Evolutionary conservation across 2,113 vertebrate species (phyloP).

Genomic region (Deroptyus accipitrinus): DNA sequence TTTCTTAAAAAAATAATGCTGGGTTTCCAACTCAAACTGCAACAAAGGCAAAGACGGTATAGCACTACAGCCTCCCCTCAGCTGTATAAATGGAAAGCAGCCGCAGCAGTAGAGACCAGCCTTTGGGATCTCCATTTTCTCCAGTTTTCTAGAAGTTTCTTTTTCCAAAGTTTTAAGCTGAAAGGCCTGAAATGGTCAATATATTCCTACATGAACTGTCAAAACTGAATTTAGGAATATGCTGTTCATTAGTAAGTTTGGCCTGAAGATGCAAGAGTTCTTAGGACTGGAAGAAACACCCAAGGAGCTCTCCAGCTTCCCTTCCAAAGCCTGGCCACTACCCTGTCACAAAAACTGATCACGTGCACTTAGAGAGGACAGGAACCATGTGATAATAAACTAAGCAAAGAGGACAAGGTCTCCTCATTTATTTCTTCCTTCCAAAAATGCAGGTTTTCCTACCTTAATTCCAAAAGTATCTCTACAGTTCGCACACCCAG

Average conservation of each 20-base stretch:
- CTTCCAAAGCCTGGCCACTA: background rate
- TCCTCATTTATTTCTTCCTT: background rate
- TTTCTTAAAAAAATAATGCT: conserved; percentile 12
- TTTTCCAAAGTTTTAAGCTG: background rate
- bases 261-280: background rate
- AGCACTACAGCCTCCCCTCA: background rate
- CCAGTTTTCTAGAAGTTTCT: background rate
- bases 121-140: background rate
- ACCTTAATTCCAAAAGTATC: background rate
- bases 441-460: background rate
- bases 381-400: background rate
- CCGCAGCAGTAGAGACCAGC: accelerated
- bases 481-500: no score
- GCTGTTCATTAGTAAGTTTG: background rate
- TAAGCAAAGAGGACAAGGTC: background rate
- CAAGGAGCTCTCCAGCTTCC: background rate
- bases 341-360: background rate
- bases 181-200: background rate
- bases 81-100: background rate
- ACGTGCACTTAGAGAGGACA: background rate
- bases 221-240: background rate
- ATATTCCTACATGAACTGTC: background rate
- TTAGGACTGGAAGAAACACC: background rate
- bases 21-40: conserved; percentile 35
- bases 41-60: background rate